Evolutionary conservation across 2,888 invertebrate genomes (phyloP), one percentile per base, ranked within the genome.

Genomic region (Ryuthela nishihirai): DNA sequence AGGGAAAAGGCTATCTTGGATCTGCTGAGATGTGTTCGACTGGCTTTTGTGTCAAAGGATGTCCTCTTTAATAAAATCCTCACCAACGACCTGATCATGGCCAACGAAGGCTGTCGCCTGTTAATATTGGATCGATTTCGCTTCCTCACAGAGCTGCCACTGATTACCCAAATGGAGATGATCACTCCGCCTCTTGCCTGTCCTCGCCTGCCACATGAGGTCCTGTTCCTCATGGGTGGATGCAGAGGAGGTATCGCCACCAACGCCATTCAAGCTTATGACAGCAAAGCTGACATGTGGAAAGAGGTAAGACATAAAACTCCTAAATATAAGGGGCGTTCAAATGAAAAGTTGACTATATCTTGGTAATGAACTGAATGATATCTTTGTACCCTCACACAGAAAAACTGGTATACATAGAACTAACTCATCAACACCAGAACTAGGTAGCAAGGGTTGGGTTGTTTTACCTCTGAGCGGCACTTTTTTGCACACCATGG

Each of bases 101-200:
- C 84, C 44, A 85, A 87, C 70, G 88, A 88, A 64, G 84, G 84
- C 12, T 89, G 91, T 65, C 82, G 88, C 15, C 91, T 92, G 0
- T 83, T 92, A 64, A 86, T 94, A 64, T 88, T 92, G 29, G 91
- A 93, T 73, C 91, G 93, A 0, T 77, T 94, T 34, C 88, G 88
- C 72, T 93, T 92, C 73, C 80, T 94, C 42, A 92, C 91, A 75
- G 92, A 93, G 73, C 78, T 93, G 71, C 92, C 93, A 76, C 87
- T 90, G 82, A 88, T 90, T 62, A 82, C 81, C 71, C 85, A 78
- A 44, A 75, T 86, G 71, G 87, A 88, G 76, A 85, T 90, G n/a
- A 83, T 84, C 4, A 89, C 89, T 7, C 90, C 90, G 7, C 84
- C 85, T 71, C 83, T 90, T 52, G 90, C 89, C 1, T 60, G 72